Conservation (phyloP, 1,140 invertebrate genomes). For the Heliothis virescens region DNA sequence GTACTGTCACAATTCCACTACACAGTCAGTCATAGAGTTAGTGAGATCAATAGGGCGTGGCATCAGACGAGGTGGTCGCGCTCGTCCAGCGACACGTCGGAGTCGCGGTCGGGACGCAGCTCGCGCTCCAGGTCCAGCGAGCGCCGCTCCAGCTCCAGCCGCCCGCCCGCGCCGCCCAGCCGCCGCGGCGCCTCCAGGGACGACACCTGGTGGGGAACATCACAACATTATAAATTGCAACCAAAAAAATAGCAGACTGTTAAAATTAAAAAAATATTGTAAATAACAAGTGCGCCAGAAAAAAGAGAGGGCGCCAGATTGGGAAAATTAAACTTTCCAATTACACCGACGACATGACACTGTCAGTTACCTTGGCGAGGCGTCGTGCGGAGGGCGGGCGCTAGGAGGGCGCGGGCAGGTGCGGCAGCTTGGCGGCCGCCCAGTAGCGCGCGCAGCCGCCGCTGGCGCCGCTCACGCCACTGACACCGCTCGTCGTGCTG, state of each 20-base stretch:
- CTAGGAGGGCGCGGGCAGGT: constrained; percentile 82
- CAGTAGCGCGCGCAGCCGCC: constrained; percentile 66
- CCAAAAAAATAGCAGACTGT: background rate
- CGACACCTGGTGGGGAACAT: constrained; percentile 65
- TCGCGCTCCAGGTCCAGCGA: constrained; percentile 81
- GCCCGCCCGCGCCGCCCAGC: constrained; percentile 64
- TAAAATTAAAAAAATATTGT: background rate
- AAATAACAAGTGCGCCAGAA: background rate
- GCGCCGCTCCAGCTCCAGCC: constrained; percentile 78
- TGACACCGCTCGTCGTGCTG: constrained; percentile 56
- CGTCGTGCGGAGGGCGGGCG: constrained; percentile 78
- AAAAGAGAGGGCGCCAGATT: too few relatives aligned
- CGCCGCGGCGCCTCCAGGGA: constrained; percentile 75
- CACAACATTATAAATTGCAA: too few relatives aligned
- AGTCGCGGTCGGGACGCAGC: constrained; percentile 73
- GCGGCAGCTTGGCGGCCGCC: constrained; percentile 75
- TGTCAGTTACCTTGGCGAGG: constrained; percentile 74
- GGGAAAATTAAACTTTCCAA: too few relatives aligned
- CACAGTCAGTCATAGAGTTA: constrained; percentile 80
- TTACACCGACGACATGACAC: too few relatives aligned
- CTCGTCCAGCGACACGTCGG: constrained; percentile 79
- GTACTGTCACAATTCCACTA: constrained; percentile 84
- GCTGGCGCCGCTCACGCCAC: constrained; percentile 49
- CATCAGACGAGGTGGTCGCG: constrained; percentile 71
- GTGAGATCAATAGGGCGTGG: constrained; percentile 80